phyloP scores from a whole-genome alignment of 2,113 vertebrate species.

The Oxyura jamaicensis region DNA sequence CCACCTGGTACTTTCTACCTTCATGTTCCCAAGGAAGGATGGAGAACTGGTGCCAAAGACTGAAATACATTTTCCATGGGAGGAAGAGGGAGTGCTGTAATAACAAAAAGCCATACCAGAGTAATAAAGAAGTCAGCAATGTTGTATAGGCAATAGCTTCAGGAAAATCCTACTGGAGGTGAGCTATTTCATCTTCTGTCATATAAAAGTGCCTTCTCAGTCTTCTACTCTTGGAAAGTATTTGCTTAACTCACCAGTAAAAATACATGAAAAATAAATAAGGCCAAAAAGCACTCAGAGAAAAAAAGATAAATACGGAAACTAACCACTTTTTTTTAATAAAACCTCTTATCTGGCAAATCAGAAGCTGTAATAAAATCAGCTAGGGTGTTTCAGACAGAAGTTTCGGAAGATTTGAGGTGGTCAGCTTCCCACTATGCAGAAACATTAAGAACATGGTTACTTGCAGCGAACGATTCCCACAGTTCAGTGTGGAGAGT shows the following conservation, averaged over 20 bases:
- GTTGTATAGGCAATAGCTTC: background rate
- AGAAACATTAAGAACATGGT: background rate
- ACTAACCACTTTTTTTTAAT: background rate
- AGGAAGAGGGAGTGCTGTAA: slow-evolving; percentile 68
- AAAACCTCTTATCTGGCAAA: background rate
- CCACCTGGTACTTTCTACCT: slow-evolving; percentile 7
- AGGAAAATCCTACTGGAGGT: slow-evolving; percentile 4
- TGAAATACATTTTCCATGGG: slow-evolving; percentile 67
- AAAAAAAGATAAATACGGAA: background rate
- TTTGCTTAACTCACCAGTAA: background rate
- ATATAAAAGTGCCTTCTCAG: slow-evolving; percentile 7
- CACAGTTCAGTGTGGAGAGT: background rate
- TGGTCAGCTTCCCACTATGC: background rate
- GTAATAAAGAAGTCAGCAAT: slow-evolving; percentile 36
- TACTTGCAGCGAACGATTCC: background rate
- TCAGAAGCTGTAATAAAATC: background rate
- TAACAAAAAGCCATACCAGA: slow-evolving; percentile 36
- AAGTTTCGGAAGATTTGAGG: background rate
- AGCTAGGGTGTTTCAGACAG: background rate
- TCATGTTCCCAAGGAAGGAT: slow-evolving; percentile 37
- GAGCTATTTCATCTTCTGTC: background rate
- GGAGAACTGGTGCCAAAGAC: slow-evolving; percentile 51
- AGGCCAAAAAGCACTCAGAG: background rate
- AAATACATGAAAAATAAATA: background rate
- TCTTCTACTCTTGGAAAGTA: background rate